These are phyloP conservation scores for human (Homo sapiens) DNA, from an alignment of 2,113 vertebrate genomes.

Conservation along the genomic window DNA sequence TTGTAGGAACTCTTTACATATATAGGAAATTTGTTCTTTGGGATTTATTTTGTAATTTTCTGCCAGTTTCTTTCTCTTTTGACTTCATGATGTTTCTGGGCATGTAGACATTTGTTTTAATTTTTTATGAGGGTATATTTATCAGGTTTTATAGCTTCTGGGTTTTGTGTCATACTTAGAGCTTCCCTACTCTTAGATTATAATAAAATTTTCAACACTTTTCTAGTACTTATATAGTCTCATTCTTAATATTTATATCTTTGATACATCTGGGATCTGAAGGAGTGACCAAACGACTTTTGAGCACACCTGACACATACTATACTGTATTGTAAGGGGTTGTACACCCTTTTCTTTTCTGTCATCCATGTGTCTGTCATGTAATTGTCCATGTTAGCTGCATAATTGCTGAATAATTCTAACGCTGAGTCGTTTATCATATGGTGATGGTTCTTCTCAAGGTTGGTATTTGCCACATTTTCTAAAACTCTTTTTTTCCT, in stretches of 20 bases:
- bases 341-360: background rate
- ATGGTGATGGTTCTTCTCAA: background rate
- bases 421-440: background rate
- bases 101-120: background rate
- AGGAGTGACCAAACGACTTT: background rate
- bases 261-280: background rate
- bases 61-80: background rate
- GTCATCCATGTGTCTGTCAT: background rate
- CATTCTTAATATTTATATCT: background rate
- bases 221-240: background rate
- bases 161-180: background rate
- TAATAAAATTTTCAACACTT: background rate
- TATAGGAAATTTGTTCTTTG: background rate
- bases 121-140: conserved; percentile 6
- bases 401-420: background rate
- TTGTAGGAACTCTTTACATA: conserved; percentile 17
- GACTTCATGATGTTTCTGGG: background rate
- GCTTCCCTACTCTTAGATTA: background rate
- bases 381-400: background rate
- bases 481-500: background rate
- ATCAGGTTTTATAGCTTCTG: background rate
- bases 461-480: conserved; percentile 39
- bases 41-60: background rate
- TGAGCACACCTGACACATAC: background rate
- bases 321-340: background rate